phyloP scores from a whole-genome alignment of 2,797 vertebrate species.

The Tachyglossus aculeatus region DNA sequence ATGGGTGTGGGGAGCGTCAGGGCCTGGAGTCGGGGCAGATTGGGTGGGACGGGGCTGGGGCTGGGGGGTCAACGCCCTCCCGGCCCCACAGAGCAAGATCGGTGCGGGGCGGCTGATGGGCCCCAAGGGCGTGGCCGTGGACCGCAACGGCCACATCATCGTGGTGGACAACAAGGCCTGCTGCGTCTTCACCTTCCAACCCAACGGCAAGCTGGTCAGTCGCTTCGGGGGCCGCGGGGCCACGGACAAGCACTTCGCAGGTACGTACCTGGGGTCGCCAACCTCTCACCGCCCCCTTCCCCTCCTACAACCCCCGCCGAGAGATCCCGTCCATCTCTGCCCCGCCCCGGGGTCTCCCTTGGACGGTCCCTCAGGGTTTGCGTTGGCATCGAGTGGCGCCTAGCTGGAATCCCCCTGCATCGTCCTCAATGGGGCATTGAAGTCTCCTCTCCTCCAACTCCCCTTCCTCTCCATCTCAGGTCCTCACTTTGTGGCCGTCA shows the following conservation, averaged over 20 bases:
- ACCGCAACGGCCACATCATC: constrained; percentile 94
- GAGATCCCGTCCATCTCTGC: too few species aligned
- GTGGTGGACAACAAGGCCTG: constrained; percentile 98
- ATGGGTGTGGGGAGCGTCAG: not conserved
- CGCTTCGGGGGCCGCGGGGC: constrained; percentile 91
- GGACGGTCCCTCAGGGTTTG: too few species aligned
- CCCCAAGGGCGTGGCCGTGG: constrained; percentile 92
- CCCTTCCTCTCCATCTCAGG: constrained; percentile 72
- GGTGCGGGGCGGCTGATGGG: constrained; percentile 93
- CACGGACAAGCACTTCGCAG: constrained; percentile 92
- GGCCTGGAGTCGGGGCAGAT: not conserved
- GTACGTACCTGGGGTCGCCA: constrained; percentile 60
- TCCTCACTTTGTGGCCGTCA: constrained; percentile 95
- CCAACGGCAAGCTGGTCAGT: constrained; percentile 93
- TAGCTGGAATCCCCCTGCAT: not conserved
- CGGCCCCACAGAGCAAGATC: constrained; percentile 85
- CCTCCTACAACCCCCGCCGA: not conserved
- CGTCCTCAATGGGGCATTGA: not conserved
- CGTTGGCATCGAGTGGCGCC: too few species aligned
- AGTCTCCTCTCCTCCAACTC: not conserved
- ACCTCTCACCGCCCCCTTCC: not conserved
- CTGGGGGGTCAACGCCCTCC: too few species aligned
- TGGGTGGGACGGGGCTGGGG: not conserved
- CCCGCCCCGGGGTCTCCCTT: too few species aligned
- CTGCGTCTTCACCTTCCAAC: constrained; percentile 96